Percentiles rank a stretch among this genome's conserved stretches.
These are phyloP conservation scores for Leptothorax acervorum DNA, from an alignment of 2,888 invertebrate species.

Conservation along the genomic window DNA sequence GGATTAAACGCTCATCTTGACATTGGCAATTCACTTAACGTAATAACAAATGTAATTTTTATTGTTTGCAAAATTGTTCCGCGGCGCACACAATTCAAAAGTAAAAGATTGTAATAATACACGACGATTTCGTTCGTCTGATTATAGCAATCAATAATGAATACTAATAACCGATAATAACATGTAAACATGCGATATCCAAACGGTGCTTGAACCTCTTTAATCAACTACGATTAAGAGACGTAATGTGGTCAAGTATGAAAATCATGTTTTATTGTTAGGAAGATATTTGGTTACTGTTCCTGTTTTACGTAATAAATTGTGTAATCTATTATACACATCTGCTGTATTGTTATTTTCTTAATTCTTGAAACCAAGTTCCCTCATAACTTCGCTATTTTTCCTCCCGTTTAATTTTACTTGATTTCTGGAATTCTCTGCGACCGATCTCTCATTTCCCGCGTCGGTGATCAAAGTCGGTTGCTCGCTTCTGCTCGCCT, in stretches of 20 bases:
- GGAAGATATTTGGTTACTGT: not conserved
- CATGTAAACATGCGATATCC: too few relatives aligned
- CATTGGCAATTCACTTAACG: conserved; percentile 49
- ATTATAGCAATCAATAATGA: too few relatives aligned
- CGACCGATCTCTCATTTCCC: conserved; percentile 25
- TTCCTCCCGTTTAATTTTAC: not conserved
- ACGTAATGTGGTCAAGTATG: not conserved
- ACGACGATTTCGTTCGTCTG: not conserved
- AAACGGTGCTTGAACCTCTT: not conserved
- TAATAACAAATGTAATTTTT: conserved; percentile 53
- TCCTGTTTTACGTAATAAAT: not conserved
- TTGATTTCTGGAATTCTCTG: conserved; percentile 39
- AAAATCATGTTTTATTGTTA: not conserved
- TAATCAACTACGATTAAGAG: not conserved
- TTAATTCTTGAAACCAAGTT: conserved; percentile 8
- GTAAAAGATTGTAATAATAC: not conserved
- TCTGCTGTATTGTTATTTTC: not conserved
- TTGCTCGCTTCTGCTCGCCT: conserved; percentile 25
- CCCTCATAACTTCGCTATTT: not conserved
- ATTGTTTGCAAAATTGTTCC: conserved; percentile 41
- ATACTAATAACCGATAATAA: too few relatives aligned
- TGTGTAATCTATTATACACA: conserved; percentile 2
- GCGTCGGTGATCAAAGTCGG: conserved; percentile 47
- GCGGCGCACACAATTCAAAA: not conserved
- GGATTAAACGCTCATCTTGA: conserved; percentile 28